Evolutionary conservation across 2,888 invertebrate species (phyloP), one percentile per base, ranked within the genome.

Genomic region (Phaedon cochleariae): DNA sequence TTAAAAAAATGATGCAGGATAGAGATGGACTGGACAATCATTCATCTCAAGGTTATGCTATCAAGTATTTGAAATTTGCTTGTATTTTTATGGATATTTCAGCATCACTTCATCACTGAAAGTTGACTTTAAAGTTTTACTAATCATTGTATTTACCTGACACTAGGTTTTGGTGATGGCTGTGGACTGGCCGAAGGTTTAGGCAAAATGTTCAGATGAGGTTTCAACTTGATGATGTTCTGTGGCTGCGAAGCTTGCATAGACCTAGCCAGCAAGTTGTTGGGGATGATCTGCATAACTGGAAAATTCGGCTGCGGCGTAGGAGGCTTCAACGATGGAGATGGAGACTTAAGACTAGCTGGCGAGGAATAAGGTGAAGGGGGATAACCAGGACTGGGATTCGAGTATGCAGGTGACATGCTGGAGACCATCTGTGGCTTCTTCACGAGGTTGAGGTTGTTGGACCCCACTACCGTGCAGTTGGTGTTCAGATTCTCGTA

Each of bases 401-500:
- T 77, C 6, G 79, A 76, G 71, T 83, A 84, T 17, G 80, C 83
- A 59, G 82, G 83, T 45, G 82, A 82, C 79, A 82, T 80, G 63
- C 73, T 80, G 26, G 80, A 79, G 15, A 82, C 75, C 34, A 81
- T 76, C 71, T 82, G 81, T 9, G 83, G 83, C 67, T 83, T 84
- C 74, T 83, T 84, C 34, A 84, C 83, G 54, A 84, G 77, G 72
- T 83, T 83, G 53, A 84, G 73, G 67, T 84, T 84, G 65, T 84
- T 84, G 22, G 84, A 84, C 62, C 84, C 84, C 53, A 84, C 81
- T 59, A 84, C 82, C 0, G 84, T 84, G 74, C 84, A 84, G 65
- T 84, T 84, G 52, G 84, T 84, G 73, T 80, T 84, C 53, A 84
- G 75, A 63, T 79, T 80, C 70, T 84, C 84, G 68, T 84, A 84